Evolutionary conservation across 2,113 vertebrate genomes (phyloP).

Genomic region (Neogale vison): DNA sequence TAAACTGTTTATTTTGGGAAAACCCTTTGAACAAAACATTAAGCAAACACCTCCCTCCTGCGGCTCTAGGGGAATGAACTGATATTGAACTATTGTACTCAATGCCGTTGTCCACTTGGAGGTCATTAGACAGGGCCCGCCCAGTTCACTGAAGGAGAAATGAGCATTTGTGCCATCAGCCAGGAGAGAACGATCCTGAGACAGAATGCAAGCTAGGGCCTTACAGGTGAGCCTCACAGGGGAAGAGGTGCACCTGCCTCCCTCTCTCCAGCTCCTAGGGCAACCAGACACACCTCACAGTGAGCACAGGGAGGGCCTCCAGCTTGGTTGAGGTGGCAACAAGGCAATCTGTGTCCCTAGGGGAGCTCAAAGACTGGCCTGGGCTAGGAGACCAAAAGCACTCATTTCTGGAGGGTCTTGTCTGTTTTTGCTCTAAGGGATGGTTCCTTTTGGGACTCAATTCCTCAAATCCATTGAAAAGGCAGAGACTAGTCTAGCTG

Average conservation of each 20-base stretch:
- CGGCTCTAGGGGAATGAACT: not conserved
- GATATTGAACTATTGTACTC: not conserved
- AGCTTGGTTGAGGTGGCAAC: not conserved
- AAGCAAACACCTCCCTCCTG: conserved; percentile 29
- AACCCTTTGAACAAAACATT: conserved; percentile 61
- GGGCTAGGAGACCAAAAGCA: not conserved
- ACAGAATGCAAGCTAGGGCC: not conserved
- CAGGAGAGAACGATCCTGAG: not conserved
- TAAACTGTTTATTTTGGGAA: conserved; percentile 55
- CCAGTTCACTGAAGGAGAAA: not conserved
- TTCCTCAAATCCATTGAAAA: not conserved
- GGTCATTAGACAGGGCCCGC: not conserved
- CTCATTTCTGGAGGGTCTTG: not conserved
- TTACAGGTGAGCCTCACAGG: not conserved
- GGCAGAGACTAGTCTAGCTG: not conserved
- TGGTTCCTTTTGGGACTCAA: not conserved
- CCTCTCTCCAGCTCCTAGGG: not conserved
- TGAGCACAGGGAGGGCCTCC: not conserved
- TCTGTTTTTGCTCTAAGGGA: not conserved
- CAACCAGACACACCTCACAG: not conserved
- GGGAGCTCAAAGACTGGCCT: not conserved
- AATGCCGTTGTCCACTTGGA: not conserved
- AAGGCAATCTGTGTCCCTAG: not conserved
- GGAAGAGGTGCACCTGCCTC: not conserved
- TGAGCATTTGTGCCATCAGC: not conserved